Evolutionary conservation across 2,113 vertebrate species (phyloP).

Genomic region (Alaudala cheleensis): DNA sequence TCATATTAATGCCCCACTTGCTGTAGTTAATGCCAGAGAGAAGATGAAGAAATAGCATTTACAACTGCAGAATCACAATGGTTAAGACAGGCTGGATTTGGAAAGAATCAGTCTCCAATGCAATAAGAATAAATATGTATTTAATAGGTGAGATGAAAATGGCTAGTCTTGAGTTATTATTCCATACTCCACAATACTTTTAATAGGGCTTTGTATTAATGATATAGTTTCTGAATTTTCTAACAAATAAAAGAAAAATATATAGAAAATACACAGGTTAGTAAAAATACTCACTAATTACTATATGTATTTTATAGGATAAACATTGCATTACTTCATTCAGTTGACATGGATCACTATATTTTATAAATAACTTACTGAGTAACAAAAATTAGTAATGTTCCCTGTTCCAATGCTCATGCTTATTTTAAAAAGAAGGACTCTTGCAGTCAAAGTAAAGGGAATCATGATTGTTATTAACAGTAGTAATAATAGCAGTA

Average conservation of each 20-base stretch:
- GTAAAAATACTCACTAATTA: background rate
- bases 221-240: background rate
- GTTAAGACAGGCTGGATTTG: background rate
- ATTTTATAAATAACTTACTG: background rate
- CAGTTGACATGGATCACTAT: background rate
- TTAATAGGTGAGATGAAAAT: background rate
- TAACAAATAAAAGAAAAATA: background rate
- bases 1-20: background rate
- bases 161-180: background rate
- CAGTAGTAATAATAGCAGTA: background rate
- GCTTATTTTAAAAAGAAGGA: background rate
- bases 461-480: background rate
- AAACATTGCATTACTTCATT: background rate
- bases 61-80: background rate
- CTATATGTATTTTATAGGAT: background rate
- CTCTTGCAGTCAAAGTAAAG: background rate
- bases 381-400: background rate
- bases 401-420: background rate
- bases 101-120: background rate
- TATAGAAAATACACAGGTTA: background rate
- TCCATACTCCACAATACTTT: background rate
- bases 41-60: background rate
- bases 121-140: background rate
- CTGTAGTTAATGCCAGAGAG: background rate
- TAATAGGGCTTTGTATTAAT: background rate